Conservation (phyloP, 1,140 invertebrate species). For the Danaus plexippus region DNA sequence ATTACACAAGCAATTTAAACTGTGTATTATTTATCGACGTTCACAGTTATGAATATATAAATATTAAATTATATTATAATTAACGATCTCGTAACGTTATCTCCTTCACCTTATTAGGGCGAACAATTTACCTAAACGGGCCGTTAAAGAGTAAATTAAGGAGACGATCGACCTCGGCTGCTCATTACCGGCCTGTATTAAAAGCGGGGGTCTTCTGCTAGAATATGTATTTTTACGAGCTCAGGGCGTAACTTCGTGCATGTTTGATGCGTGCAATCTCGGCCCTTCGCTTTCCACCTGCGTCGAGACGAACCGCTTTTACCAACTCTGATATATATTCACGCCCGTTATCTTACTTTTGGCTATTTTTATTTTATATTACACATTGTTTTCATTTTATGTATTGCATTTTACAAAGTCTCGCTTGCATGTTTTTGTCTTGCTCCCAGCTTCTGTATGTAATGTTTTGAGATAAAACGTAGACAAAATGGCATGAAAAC, state of each 20-base stretch:
- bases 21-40: too few relatives aligned
- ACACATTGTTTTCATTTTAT: too few relatives aligned
- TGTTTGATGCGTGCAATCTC: slow-evolving; percentile 63
- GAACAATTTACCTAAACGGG: slow-evolving; percentile 43
- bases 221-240: slow-evolving; percentile 70
- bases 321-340: slow-evolving; percentile 1
- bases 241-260: slow-evolving; percentile 44
- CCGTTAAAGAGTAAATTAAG: slow-evolving; percentile 60
- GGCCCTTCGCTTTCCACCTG: slow-evolving; percentile 25
- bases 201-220: slow-evolving; percentile 57
- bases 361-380: too few relatives aligned
- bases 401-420: too few relatives aligned
- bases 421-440: too few relatives aligned
- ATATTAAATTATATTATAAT: slow-evolving; percentile 4
- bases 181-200: slow-evolving; percentile 61
- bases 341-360: too few relatives aligned
- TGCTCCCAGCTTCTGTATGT: too few relatives aligned
- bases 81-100: slow-evolving; percentile 16
- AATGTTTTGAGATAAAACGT: too few relatives aligned
- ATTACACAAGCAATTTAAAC: too few relatives aligned
- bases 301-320: not conserved
- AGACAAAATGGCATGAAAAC: too few relatives aligned
- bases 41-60: too few relatives aligned
- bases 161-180: slow-evolving; percentile 48
- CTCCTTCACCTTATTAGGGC: slow-evolving; percentile 37